Conservation (phyloP, 2,888 invertebrate species). For the Trissoscelio sp. region DNA sequence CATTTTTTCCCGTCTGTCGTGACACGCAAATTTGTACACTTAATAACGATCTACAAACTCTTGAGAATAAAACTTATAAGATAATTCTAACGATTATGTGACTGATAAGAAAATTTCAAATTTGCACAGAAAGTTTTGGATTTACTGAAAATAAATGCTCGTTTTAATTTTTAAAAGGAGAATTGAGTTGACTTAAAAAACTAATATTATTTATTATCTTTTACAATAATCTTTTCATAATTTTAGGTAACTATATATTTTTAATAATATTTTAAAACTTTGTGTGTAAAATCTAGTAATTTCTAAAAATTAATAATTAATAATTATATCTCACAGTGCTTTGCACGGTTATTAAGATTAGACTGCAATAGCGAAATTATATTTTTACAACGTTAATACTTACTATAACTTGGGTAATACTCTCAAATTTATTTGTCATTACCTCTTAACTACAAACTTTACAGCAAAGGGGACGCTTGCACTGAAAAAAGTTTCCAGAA, state of each 20-base stretch:
- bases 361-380: constrained; percentile 21
- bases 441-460: constrained; percentile 25
- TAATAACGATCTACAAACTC: constrained; percentile 26
- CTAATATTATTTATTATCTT: too few species aligned
- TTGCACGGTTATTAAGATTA: constrained; percentile 1
- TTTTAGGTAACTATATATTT: too few species aligned
- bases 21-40: constrained; percentile 11
- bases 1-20: constrained; percentile 22
- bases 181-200: too few species aligned
- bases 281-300: too few species aligned
- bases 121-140: too few species aligned
- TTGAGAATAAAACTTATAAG: constrained; percentile 9
- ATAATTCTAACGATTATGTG: not conserved
- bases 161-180: too few species aligned
- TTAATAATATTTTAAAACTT: too few species aligned
- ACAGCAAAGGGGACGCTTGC: constrained; percentile 2
- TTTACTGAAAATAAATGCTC: too few species aligned
- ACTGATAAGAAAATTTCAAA: not conserved
- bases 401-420: constrained; percentile 21
- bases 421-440: constrained; percentile 46
- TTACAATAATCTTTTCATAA: too few species aligned
- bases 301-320: too few species aligned
- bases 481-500: constrained; percentile 24
- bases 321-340: not conserved
- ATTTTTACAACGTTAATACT: constrained; percentile 42